phyloP scores from a whole-genome alignment of 1,140 invertebrate species.

The Panonychus citri region DNA sequence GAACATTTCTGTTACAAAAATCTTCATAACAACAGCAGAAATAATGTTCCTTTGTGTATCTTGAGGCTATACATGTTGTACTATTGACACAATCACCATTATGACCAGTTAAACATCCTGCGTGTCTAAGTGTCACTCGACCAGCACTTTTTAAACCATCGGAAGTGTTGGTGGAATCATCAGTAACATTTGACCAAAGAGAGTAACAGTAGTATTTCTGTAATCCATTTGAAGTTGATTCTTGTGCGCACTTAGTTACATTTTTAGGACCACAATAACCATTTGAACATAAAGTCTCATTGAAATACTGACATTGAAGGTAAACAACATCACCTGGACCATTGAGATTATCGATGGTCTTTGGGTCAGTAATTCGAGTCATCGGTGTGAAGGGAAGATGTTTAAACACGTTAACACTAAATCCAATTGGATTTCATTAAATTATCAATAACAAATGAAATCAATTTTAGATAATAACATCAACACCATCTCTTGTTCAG shows the following conservation, averaged over 20 bases:
- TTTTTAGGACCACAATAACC: constrained; percentile 53
- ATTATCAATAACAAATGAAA: too few relatives aligned
- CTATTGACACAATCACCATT: not conserved
- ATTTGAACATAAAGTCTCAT: too few relatives aligned
- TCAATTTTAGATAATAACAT: too few relatives aligned
- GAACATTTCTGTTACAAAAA: not conserved
- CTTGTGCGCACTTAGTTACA: constrained; percentile 26
- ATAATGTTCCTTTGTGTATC: not conserved
- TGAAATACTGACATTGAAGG: too few relatives aligned
- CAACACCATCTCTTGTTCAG: too few relatives aligned
- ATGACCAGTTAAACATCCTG: not conserved
- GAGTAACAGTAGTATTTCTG: not conserved
- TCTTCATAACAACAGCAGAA: not conserved
- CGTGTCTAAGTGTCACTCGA: not conserved
- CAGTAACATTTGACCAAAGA: not conserved
- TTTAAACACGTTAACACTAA: too few relatives aligned
- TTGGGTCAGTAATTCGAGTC: too few relatives aligned
- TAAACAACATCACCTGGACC: too few relatives aligned
- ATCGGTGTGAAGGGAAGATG: too few relatives aligned
- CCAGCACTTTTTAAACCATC: not conserved
- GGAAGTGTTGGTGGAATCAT: not conserved
- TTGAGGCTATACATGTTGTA: not conserved
- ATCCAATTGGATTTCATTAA: too few relatives aligned
- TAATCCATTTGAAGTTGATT: not conserved
- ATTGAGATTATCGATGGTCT: too few relatives aligned